These are phyloP conservation scores for Arenicola marina DNA, from an alignment of 2,888 invertebrate genomes.

Conservation along the genomic window DNA sequence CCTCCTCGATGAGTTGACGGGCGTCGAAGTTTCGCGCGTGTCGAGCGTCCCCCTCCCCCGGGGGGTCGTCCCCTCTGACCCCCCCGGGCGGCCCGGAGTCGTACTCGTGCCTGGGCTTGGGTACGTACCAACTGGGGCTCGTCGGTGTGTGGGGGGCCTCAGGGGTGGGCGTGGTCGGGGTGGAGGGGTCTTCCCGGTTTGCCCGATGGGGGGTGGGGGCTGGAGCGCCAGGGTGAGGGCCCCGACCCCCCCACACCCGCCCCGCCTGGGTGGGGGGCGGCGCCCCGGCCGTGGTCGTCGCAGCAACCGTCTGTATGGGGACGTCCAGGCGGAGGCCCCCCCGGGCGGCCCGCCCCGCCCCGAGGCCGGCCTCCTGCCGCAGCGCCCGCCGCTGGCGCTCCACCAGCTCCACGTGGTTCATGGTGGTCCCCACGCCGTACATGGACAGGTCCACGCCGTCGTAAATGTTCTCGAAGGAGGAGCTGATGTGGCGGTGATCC, in stretches of 20 bases:
- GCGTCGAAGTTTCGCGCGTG: conserved; percentile 17
- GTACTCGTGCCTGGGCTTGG: not conserved
- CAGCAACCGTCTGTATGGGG: not conserved
- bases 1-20: conserved; percentile 29
- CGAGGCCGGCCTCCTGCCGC: not conserved
- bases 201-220: too few relatives aligned
- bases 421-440: not conserved
- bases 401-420: not conserved
- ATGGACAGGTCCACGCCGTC: conserved; percentile 18
- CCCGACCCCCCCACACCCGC: not conserved
- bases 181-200: not conserved
- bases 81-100: not conserved
- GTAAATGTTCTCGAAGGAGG: conserved; percentile 32
- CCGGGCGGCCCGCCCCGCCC: not conserved
- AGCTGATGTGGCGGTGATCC: conserved; percentile 9
- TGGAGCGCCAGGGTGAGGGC: not conserved
- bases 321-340: too few relatives aligned
- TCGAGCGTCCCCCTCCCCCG: not conserved
- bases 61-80: not conserved
- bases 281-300: not conserved
- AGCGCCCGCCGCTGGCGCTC: not conserved
- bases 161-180: not conserved
- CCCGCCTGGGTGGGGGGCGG: too few relatives aligned
- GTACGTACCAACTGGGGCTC: conserved; percentile 6
- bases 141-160: not conserved